A percentile compares a stretch with the other conserved stretches of the same genome.
Conservation (phyloP, 2,888 invertebrate genomes). For the Dynastes tityus region DNA sequence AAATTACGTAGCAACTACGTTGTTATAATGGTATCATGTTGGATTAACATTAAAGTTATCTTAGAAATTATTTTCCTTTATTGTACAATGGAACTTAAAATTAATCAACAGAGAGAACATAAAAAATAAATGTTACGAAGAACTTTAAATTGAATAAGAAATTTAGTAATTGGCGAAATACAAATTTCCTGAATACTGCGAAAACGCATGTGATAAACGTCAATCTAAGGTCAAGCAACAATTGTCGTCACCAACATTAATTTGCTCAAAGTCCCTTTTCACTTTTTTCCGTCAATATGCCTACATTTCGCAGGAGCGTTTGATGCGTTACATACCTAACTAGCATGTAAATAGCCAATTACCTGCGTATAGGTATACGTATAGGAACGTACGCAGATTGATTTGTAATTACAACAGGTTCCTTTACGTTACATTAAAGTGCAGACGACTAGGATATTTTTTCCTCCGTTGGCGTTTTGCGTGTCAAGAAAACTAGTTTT, state of each 20-base stretch:
- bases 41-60: no score
- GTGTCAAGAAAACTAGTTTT: slow-evolving; percentile 38
- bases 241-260: slow-evolving; percentile 19
- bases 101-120: no score
- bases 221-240: slow-evolving; percentile 21
- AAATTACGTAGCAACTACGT: no score
- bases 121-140: neutral
- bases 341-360: slow-evolving; percentile 34
- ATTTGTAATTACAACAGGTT: slow-evolving; percentile 44
- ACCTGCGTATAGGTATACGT: neutral
- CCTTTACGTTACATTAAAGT: slow-evolving; percentile 32
- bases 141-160: neutral
- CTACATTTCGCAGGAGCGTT: slow-evolving; percentile 3
- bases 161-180: neutral
- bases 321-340: slow-evolving; percentile 25
- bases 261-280: slow-evolving; percentile 13
- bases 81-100: no score
- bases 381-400: slow-evolving; percentile 28
- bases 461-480: slow-evolving; percentile 27
- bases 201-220: slow-evolving; percentile 14
- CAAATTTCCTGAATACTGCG: neutral
- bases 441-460: slow-evolving; percentile 38
- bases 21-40: no score
- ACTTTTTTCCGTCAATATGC: slow-evolving; percentile 3
- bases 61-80: no score